Percentiles rank a stretch among this genome's conserved stretches.
These are phyloP conservation scores for Apeltes quadracus DNA, from an alignment of 2,113 vertebrate genomes.

Conservation along the genomic window DNA sequence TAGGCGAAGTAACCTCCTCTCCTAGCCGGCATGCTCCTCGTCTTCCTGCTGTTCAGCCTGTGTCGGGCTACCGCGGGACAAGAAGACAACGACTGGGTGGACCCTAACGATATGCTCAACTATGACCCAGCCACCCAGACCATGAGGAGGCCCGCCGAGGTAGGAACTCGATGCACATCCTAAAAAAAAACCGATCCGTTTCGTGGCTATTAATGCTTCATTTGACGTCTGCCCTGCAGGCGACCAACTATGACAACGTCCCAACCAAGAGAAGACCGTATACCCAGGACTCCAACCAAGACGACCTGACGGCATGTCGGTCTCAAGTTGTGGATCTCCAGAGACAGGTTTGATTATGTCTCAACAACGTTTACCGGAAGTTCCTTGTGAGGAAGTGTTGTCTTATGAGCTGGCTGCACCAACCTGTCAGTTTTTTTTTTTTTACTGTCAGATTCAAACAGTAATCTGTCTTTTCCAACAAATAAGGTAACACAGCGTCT, in stretches of 20 bases:
- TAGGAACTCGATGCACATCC: constrained; percentile 13
- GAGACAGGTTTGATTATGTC: constrained; percentile 55
- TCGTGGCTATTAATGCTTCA: background rate
- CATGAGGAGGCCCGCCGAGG: constrained; percentile 72
- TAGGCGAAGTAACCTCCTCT: background rate
- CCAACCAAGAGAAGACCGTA: constrained; percentile 73
- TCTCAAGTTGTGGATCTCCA: constrained; percentile 45
- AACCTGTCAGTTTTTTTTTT: too few relatives aligned
- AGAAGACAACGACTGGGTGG: constrained; percentile 65
- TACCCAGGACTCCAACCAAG: constrained; percentile 20
- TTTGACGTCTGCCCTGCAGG: constrained; percentile 44
- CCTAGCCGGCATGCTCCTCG: constrained; percentile 24
- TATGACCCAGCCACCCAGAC: constrained; percentile 70
- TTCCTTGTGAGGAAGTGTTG: too few relatives aligned
- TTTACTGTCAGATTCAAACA: too few relatives aligned
- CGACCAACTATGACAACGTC: constrained; percentile 58
- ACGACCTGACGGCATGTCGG: constrained; percentile 42
- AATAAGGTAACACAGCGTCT: too few relatives aligned
- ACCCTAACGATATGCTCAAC: constrained; percentile 78
- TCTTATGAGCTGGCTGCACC: too few relatives aligned
- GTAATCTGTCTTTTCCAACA: too few relatives aligned
- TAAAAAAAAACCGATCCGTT: background rate
- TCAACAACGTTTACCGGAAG: too few relatives aligned
- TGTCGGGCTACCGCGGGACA: constrained; percentile 27
- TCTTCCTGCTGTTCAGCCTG: constrained; percentile 27